These are phyloP conservation scores for Philotrypesis tridentata DNA, from an alignment of 1,140 invertebrate genomes.

Conservation along the genomic window DNA sequence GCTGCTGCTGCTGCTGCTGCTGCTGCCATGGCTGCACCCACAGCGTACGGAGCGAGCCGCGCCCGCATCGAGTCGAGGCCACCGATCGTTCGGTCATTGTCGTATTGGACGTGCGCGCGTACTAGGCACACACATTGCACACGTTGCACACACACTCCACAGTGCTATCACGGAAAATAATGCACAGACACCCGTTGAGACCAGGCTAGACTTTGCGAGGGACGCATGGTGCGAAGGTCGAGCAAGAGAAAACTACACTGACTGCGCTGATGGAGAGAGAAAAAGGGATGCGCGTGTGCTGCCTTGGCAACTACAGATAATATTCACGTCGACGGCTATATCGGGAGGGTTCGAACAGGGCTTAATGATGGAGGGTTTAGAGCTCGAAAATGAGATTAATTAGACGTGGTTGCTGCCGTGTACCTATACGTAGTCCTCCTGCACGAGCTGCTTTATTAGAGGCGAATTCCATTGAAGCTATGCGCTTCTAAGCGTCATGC, in stretches of 20 bases:
- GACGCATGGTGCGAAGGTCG: neutral
- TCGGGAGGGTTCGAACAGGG: neutral
- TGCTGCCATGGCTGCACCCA: no score
- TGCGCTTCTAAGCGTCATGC: no score
- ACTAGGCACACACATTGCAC: no score
- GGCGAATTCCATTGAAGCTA: no score
- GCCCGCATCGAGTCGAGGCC: neutral
- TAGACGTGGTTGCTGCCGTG: no score
- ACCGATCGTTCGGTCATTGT: constrained; percentile 7
- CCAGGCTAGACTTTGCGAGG: neutral
- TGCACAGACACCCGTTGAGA: no score
- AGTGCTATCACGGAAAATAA: no score
- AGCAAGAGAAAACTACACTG: neutral
- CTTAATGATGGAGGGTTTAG: neutral
- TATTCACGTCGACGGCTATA: no score
- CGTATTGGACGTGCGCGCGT: no score
- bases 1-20: neutral
- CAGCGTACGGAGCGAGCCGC: neutral
- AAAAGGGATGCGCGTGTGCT: neutral
- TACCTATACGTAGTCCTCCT: no score
- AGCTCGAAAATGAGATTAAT: neutral
- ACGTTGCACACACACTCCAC: neutral
- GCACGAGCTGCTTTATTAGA: no score
- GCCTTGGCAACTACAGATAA: no score
- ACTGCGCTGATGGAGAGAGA: neutral